Conservation (phyloP, 1,140 invertebrate genomes). For the Dendrolimus kikuchii region DNA sequence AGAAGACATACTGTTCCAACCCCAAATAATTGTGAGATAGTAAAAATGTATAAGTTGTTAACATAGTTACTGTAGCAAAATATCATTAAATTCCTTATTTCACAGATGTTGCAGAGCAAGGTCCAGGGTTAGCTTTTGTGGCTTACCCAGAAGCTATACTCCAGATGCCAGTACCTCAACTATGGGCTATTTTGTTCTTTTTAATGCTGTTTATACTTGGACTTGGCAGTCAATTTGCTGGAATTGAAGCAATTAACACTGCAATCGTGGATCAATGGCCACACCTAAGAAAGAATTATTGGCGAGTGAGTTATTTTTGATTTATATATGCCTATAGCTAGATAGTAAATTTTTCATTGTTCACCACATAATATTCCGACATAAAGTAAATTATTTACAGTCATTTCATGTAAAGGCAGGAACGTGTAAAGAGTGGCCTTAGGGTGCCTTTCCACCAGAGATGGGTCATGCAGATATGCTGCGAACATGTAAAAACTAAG, state of each 20-base stretch:
- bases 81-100: slow-evolving; percentile 1
- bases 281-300: slow-evolving; percentile 74
- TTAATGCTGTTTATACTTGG: slow-evolving; percentile 88
- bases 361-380: no score
- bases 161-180: slow-evolving; percentile 80
- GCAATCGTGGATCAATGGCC: slow-evolving; percentile 82
- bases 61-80: no score
- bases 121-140: slow-evolving; percentile 86
- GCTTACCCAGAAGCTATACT: slow-evolving; percentile 85
- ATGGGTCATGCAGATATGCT: no score
- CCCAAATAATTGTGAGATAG: no score
- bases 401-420: no score
- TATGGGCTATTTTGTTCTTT: slow-evolving; percentile 90
- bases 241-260: slow-evolving; percentile 85
- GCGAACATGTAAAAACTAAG: no score
- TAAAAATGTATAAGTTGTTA: no score
- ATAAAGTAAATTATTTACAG: no score
- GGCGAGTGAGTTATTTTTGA: slow-evolving; percentile 66
- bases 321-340: background rate
- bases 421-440: no score
- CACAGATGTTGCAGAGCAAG: slow-evolving; percentile 74
- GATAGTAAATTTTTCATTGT: no score
- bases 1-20: no score
- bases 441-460: no score
- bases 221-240: slow-evolving; percentile 84